These are phyloP conservation scores for Aphidius gifuensis DNA, from an alignment of 1,140 invertebrate species.

Conservation along the genomic window DNA sequence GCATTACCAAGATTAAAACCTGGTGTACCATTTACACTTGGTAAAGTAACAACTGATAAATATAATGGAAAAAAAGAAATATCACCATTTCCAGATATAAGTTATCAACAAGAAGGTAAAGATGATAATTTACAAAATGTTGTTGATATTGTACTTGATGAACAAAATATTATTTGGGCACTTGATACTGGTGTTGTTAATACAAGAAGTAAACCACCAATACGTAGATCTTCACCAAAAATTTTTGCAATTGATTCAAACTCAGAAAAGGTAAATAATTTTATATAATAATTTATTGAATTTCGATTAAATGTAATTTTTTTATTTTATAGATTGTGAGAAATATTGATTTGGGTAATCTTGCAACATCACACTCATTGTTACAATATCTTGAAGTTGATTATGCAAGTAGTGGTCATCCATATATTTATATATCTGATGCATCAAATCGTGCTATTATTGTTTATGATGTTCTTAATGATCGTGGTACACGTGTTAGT, in stretches of 20 bases:
- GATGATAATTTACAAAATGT: constrained; percentile 62
- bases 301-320: neutral
- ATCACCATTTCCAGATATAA: constrained; percentile 63
- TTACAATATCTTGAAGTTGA: constrained; percentile 66
- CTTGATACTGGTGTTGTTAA: constrained; percentile 67
- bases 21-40: constrained; percentile 63
- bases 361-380: constrained; percentile 56
- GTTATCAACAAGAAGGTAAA: constrained; percentile 62
- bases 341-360: constrained; percentile 57
- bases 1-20: constrained; percentile 59
- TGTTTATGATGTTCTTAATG: constrained; percentile 56
- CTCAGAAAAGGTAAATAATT: constrained; percentile 52
- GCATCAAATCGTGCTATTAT: constrained; percentile 60
- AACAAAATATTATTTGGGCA: constrained; percentile 65
- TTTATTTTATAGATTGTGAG: constrained; percentile 52
- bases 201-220: constrained; percentile 60
- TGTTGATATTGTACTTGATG: constrained; percentile 61
- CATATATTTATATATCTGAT: constrained; percentile 56
- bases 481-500: constrained; percentile 57
- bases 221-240: constrained; percentile 64
- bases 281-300: neutral
- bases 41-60: constrained; percentile 56
- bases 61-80: constrained; percentile 36
- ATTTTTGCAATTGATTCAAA: constrained; percentile 62
- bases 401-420: constrained; percentile 52